A percentile compares a stretch with the other conserved stretches of the same genome.
These are phyloP conservation scores for Rhinichthys osculus DNA, from an alignment of 2,797 vertebrate genomes.

Conservation along the genomic window DNA sequence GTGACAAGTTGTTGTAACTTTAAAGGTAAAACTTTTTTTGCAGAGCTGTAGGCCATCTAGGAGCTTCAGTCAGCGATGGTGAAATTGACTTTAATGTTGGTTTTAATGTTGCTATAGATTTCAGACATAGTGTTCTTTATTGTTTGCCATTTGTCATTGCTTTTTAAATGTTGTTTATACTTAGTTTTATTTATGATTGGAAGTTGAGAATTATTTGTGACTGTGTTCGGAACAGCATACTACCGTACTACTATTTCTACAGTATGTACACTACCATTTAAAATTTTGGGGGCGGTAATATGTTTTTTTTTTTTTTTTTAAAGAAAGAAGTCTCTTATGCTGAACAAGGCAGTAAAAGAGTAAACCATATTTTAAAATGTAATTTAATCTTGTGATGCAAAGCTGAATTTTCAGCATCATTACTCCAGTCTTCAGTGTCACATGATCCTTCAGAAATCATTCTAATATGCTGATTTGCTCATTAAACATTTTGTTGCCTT, in stretches of 20 bases:
- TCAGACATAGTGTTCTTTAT: conserved; percentile 12
- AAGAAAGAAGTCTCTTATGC: neutral
- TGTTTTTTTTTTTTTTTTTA: too few relatives aligned
- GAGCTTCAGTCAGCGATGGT: neutral
- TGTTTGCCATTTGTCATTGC: conserved; percentile 16
- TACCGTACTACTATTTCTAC: neutral
- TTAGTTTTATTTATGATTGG: conserved; percentile 1
- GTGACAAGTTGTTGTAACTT: neutral
- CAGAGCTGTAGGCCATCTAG: conserved; percentile 24
- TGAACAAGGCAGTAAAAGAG: neutral
- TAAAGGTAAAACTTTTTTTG: neutral
- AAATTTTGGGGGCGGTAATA: neutral
- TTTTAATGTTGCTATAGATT: conserved; percentile 15
- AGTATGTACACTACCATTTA: neutral
- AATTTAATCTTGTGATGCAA: neutral
- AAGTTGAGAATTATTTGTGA: neutral
- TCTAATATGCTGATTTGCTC: neutral
- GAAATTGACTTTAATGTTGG: neutral
- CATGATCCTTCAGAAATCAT: neutral
- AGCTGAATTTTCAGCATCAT: neutral
- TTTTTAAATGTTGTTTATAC: neutral
- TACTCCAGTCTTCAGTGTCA: neutral
- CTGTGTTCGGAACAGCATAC: neutral
- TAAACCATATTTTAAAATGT: neutral
- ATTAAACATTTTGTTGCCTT: neutral